These are phyloP conservation scores for Temnothorax rugatulus DNA, from an alignment of 2,888 invertebrate genomes.

Conservation along the genomic window DNA sequence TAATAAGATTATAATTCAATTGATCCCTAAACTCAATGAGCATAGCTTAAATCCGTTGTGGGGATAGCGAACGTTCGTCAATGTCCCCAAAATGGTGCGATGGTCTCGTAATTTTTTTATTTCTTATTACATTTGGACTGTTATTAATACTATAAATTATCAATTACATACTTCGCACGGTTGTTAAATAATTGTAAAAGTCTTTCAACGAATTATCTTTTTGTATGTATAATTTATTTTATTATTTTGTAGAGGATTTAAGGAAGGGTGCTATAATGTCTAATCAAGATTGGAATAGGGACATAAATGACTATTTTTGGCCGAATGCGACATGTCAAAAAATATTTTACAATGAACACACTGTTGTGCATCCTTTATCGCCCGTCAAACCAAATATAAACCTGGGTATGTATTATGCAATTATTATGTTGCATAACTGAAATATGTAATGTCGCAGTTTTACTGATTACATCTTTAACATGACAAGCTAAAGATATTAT, in stretches of 20 bases:
- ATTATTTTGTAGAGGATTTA: conserved; percentile 57
- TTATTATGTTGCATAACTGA: not conserved
- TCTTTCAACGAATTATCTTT: too few relatives aligned
- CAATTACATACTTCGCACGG: too few relatives aligned
- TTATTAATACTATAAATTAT: too few relatives aligned
- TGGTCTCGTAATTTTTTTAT: conserved; percentile 2
- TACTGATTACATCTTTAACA: not conserved
- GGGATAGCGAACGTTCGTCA: conserved; percentile 70
- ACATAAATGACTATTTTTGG: conserved; percentile 57
- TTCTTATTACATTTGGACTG: not conserved
- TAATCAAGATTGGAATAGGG: conserved; percentile 55
- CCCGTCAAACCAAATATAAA: not conserved
- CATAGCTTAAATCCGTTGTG: conserved; percentile 65
- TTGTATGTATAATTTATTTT: too few relatives aligned
- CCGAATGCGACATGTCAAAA: conserved; percentile 74
- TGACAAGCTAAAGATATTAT: not conserved
- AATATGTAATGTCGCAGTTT: not conserved
- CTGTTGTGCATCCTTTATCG: conserved; percentile 37
- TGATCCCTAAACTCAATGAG: conserved; percentile 57
- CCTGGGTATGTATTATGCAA: conserved; percentile 41
- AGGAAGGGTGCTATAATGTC: conserved; percentile 57
- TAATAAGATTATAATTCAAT: conserved; percentile 41
- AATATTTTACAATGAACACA: conserved; percentile 65
- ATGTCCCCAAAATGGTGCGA: conserved; percentile 57
- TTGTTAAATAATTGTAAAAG: too few relatives aligned